Percentiles rank a stretch among this genome's conserved stretches.
These are phyloP conservation scores for Mythimna albipuncta DNA, from an alignment of 2,888 invertebrate species.

Conservation along the genomic window DNA sequence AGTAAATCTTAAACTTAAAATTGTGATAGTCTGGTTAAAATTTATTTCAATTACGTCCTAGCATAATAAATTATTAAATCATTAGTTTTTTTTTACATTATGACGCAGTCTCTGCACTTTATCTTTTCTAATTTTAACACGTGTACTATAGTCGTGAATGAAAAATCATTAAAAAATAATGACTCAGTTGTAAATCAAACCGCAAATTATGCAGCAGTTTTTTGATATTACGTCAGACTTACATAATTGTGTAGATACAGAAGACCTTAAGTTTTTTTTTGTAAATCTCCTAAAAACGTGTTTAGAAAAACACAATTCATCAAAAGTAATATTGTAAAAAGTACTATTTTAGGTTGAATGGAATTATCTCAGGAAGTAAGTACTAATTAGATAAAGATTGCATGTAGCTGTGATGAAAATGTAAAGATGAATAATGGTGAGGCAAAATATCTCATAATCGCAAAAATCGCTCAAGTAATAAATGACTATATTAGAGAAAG, in stretches of 20 bases:
- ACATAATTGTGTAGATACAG: background rate
- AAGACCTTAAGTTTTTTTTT: background rate
- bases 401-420: too few relatives aligned
- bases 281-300: background rate
- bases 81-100: background rate
- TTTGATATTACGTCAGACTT: background rate
- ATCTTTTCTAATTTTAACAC: background rate
- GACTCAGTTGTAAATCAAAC: background rate
- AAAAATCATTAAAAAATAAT: background rate
- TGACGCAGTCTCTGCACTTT: slow-evolving; percentile 1
- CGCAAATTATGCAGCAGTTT: background rate
- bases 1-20: background rate
- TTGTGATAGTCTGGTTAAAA: background rate
- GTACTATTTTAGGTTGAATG: too few relatives aligned
- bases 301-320: too few relatives aligned
- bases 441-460: too few relatives aligned
- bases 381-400: too few relatives aligned
- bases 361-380: too few relatives aligned
- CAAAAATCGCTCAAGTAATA: too few relatives aligned
- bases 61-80: background rate
- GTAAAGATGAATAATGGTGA: too few relatives aligned
- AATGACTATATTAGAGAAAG: too few relatives aligned
- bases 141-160: background rate
- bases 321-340: too few relatives aligned
- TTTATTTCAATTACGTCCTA: background rate